Percentiles rank a stretch among this genome's conserved stretches.
phyloP scores from a whole-genome alignment of 2,888 invertebrate genomes.

The Lymantria monacha region DNA sequence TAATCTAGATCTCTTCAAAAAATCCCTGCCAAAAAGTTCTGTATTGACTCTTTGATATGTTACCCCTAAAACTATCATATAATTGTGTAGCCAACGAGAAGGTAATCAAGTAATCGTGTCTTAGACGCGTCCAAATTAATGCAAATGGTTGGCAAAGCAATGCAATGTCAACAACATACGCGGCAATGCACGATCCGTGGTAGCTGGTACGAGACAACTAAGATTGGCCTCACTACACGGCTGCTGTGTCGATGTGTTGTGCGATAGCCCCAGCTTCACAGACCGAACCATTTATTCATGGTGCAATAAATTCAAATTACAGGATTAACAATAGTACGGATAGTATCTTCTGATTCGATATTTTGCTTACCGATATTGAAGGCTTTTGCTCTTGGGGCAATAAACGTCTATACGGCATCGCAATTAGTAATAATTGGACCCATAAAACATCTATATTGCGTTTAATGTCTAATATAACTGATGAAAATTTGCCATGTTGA shows the following conservation, averaged over 20 bases:
- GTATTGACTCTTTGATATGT: too few relatives aligned
- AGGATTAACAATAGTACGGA: conserved; percentile 80
- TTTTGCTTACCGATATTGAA: conserved; percentile 50
- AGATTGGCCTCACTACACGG: conserved; percentile 45
- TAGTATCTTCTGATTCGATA: conserved; percentile 68
- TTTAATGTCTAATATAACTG: not conserved
- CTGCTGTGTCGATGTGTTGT: conserved; percentile 65
- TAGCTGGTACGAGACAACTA: conserved; percentile 30
- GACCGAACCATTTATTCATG: conserved; percentile 76
- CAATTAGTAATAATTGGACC: conserved; percentile 38
- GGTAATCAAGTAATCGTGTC: conserved; percentile 10
- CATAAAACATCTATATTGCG: conserved; percentile 11
- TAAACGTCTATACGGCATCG: conserved; percentile 33
- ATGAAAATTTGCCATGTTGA: conserved; percentile 45
- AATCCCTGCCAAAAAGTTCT: too few relatives aligned
- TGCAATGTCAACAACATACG: not conserved
- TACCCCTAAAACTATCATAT: too few relatives aligned
- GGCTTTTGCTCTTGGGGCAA: conserved; percentile 45
- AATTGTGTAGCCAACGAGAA: too few relatives aligned
- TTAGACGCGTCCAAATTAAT: conserved; percentile 51
- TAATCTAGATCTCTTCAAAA: too few relatives aligned
- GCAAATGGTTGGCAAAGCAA: conserved; percentile 24
- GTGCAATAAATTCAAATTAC: conserved; percentile 83
- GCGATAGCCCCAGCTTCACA: conserved; percentile 64
- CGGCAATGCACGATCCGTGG: conserved; percentile 16